Evolutionary conservation across 2,113 vertebrate species (phyloP), one percentile per base, ranked within the genome.

Genomic region (Maccullochella peelii): DNA sequence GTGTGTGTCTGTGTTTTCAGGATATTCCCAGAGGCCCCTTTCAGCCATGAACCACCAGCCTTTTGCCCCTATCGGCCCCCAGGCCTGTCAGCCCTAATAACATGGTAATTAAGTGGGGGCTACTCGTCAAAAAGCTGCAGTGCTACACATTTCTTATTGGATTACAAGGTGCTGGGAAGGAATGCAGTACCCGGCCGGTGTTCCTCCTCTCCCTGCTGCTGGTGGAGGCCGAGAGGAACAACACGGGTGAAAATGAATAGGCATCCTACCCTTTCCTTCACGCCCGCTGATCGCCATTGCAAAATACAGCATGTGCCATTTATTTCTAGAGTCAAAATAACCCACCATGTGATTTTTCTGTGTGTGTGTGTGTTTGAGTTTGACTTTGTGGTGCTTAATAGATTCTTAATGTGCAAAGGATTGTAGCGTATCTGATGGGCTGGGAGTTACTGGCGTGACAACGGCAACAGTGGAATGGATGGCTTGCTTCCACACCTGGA

Each of bases 141-240:
- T 25, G 92, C 94, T 85, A 95, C 93, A 96, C 94, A 95, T 95
- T 92, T 95, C 93, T 95, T 95, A 95, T 95, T 95, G 92, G 94
- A 94, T 96, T 96, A 95, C 95, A 95, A 91, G 93, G 88, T 85
- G 85, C 86, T 90, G 85, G 77, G 87, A 76, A 93, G 90, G 93
- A 94, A 95, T 93, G 94, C 88, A 83, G 69, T 76, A 72, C 23
- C 50, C 36, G 11, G 47, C 61, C 25, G 33, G 47, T 23, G 84
- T 57, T 54, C 80, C 77, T 36, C n/a, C 77, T 36, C n/a, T 63
- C 67, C 80, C 65, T 21, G 80, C 87, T 47, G 93, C 90, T 93
- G 92, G 92, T 94, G 50, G 65, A 65, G 80, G 67, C 61, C 2
- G 66, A 61, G 72, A 74, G 82, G 79, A 82, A 79, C 86, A 81